phyloP scores from a whole-genome alignment of 2,113 vertebrate species.

The Orycteropus afer region DNA sequence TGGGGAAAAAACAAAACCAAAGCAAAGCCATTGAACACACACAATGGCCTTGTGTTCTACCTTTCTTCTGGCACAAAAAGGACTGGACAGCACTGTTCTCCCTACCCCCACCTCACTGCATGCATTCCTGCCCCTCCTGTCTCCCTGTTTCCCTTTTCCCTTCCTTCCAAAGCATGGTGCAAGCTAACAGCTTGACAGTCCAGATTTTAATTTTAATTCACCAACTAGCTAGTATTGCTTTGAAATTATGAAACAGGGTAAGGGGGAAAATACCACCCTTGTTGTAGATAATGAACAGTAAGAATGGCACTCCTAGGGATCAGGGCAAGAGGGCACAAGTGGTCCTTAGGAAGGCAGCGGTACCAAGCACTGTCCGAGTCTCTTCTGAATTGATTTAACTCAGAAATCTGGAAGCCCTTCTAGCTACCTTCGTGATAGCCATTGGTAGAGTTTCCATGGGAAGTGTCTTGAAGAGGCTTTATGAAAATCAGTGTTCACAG shows the following conservation, averaged over 20 bases:
- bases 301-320: background rate
- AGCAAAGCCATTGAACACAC: conserved; percentile 24
- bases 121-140: background rate
- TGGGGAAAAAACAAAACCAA: conserved; percentile 45
- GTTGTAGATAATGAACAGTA: background rate
- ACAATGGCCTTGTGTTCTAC: conserved; percentile 21
- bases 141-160: background rate
- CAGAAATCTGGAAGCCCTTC: background rate
- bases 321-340: rapidly evolving
- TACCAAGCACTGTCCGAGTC: background rate
- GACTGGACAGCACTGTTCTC: background rate
- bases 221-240: background rate
- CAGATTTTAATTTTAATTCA: background rate
- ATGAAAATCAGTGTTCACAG: background rate
- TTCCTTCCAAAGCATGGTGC: background rate
- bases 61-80: conserved; percentile 26
- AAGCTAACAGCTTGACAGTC: background rate
- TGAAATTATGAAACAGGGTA: background rate
- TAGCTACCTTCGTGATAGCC: background rate
- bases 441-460: background rate
- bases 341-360: background rate
- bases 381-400: background rate
- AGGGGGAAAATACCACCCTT: background rate
- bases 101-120: background rate
- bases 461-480: background rate